Evolutionary conservation across 1,140 invertebrate genomes (phyloP), one percentile per base, ranked within the genome.

Genomic region (Tetragonula clypearis): DNA sequence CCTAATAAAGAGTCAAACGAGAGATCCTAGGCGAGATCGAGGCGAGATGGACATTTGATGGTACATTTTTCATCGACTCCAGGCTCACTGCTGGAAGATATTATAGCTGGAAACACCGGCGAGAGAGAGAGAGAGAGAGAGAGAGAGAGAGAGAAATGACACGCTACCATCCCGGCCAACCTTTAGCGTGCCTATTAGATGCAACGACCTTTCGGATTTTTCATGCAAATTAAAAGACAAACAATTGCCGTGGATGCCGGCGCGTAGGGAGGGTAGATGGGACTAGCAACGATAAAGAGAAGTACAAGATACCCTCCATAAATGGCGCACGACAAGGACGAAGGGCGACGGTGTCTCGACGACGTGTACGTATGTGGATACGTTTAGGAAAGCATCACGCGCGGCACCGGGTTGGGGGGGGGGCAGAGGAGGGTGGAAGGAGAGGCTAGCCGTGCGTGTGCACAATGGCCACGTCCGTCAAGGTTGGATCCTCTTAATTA

Each of bases 401-500:
- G 68, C 60, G 19, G 49, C n/a, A 23, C 49, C 23, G 49, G 53
- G n/a, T n/a, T n/a, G n/a, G 15, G 60, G n/a, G 30, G 56, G 5
- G 41, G 41, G 41, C 23, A 19, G 41, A 65, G 56, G 56, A 65
- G 81, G 84, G 35, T 12, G 21, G 56, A 30, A 53, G 56, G 66
- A 72, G 81, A 49, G 58, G 41, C 26, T 55, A 68, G 81, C 75
- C 49, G 81, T 58, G 74, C 84, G 88, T 75, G 79, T 86, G 87
- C 84, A 90, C 89, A 90, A 90, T 90, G 82, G 84, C 88, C 78
- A 87, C 82, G 89, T 90, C 89, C 86, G 89, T 90, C 89, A 90
- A 90, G 86, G 87, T 88, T 90, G 89, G 89, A 90, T 90, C 82
- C 88, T 90, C 89, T 90, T 90, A 90, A 90, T 90, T 90, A 90